A percentile compares a stretch with the other conserved stretches of the same genome.
Conservation (phyloP, 2,888 invertebrate species). For the Unio pictorum region DNA sequence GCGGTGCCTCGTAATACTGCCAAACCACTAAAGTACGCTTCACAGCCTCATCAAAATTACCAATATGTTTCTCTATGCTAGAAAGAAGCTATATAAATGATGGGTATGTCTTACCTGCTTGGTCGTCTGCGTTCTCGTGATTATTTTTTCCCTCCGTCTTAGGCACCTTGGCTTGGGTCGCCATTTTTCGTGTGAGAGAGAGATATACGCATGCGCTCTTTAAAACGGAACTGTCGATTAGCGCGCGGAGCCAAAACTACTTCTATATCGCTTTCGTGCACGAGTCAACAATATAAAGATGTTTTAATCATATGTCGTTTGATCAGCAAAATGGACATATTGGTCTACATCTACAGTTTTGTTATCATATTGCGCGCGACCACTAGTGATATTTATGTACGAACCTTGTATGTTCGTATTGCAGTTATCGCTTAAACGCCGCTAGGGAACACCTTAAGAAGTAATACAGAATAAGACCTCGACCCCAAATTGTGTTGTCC, state of each 20-base stretch:
- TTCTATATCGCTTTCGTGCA: not conserved
- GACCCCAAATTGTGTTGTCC: no score
- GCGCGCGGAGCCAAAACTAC: constrained; percentile 20
- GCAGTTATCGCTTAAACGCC: no score
- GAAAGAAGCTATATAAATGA: not conserved
- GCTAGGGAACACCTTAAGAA: no score
- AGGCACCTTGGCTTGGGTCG: constrained; percentile 68
- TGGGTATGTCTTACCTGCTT: constrained; percentile 57
- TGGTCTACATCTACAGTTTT: no score
- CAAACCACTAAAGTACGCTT: not conserved
- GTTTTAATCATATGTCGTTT: not conserved
- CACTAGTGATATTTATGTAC: no score
- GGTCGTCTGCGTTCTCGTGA: constrained; percentile 67
- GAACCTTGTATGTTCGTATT: no score
- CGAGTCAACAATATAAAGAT: not conserved
- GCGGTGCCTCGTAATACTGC: not conserved
- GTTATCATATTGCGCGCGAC: no score
- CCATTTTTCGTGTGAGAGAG: constrained; percentile 64
- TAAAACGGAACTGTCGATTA: constrained; percentile 8
- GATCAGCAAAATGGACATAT: not conserved
- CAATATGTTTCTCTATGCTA: not conserved
- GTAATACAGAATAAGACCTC: no score
- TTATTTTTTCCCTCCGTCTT: constrained; percentile 69
- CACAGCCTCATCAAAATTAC: not conserved
- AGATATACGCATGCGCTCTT: constrained; percentile 44